These are phyloP conservation scores for Onthophagus sagittarius DNA, from an alignment of 2,888 invertebrate genomes.

Conservation along the genomic window DNA sequence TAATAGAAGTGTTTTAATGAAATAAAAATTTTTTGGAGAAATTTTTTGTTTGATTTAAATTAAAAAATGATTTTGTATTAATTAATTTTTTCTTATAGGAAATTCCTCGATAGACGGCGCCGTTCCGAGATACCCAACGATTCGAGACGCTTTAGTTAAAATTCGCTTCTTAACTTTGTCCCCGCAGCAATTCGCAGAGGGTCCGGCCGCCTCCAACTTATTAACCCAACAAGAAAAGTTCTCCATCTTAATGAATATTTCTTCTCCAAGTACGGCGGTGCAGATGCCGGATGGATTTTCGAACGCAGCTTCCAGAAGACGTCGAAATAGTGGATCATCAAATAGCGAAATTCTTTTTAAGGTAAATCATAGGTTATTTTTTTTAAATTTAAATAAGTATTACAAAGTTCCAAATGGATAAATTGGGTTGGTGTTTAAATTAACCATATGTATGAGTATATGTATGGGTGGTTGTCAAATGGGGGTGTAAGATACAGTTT, in stretches of 20 bases:
- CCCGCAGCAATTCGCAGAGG: constrained; percentile 79
- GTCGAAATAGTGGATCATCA: constrained; percentile 3
- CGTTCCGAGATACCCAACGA: constrained; percentile 42
- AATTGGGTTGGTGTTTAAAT: too few relatives aligned
- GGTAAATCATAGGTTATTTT: too few relatives aligned
- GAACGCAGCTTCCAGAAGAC: constrained; percentile 39
- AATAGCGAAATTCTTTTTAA: constrained; percentile 16
- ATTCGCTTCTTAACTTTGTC: constrained; percentile 76
- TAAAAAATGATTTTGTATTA: background rate
- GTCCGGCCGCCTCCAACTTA: constrained; percentile 71
- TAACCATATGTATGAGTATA: too few relatives aligned
- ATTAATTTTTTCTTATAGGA: constrained; percentile 22
- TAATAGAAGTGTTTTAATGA: constrained; percentile 37
- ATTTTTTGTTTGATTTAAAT: too few relatives aligned
- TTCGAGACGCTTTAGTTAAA: constrained; percentile 68
- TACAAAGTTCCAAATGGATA: too few relatives aligned
- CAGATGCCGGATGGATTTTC: constrained; percentile 75
- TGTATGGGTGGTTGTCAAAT: too few relatives aligned
- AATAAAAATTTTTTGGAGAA: too few relatives aligned
- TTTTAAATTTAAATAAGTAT: too few relatives aligned
- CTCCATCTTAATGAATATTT: constrained; percentile 78
- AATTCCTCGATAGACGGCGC: constrained; percentile 31
- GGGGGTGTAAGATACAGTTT: too few relatives aligned
- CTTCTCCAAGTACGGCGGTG: constrained; percentile 64
- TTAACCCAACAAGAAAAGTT: constrained; percentile 75